A percentile compares a stretch with the other conserved stretches of the same genome.
phyloP scores from a whole-genome alignment of 1,140 invertebrate genomes.

The Eumaeus atala region DNA sequence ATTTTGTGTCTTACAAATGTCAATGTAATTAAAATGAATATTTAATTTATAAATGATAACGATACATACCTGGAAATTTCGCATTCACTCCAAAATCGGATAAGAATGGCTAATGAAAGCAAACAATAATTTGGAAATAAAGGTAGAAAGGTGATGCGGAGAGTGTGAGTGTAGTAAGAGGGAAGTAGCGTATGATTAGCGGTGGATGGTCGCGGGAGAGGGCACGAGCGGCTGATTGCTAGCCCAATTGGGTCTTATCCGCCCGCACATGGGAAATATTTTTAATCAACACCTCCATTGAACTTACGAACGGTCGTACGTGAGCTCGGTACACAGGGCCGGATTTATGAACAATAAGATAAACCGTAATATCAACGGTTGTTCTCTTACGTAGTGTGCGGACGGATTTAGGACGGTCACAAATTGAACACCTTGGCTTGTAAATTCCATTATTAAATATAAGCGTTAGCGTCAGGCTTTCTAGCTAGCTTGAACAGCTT shows the following conservation, averaged over 20 bases:
- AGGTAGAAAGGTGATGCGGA: conserved; percentile 19
- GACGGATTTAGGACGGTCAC: no score
- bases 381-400: no score
- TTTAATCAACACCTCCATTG: conserved; percentile 75
- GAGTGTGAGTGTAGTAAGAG: conserved; percentile 22
- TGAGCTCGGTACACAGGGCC: conserved; percentile 56
- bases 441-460: no score
- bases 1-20: no score
- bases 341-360: conserved; percentile 30
- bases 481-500: no score
- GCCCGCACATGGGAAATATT: conserved; percentile 73
- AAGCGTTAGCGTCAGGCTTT: no score
- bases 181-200: conserved; percentile 63
- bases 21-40: no score
- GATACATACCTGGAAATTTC: no score
- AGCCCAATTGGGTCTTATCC: conserved; percentile 70
- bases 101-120: conserved; percentile 13
- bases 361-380: conserved; percentile 18
- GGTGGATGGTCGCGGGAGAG: conserved; percentile 37
- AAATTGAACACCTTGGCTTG: no score
- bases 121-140: conserved; percentile 30
- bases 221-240: conserved; percentile 59
- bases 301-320: conserved; percentile 74
- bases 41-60: no score
- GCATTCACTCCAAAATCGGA: neutral